Percentiles rank a stretch among this genome's conserved stretches.
These are phyloP conservation scores for Priocnemis perturbator DNA, from an alignment of 2,888 invertebrate genomes.

Conservation along the genomic window DNA sequence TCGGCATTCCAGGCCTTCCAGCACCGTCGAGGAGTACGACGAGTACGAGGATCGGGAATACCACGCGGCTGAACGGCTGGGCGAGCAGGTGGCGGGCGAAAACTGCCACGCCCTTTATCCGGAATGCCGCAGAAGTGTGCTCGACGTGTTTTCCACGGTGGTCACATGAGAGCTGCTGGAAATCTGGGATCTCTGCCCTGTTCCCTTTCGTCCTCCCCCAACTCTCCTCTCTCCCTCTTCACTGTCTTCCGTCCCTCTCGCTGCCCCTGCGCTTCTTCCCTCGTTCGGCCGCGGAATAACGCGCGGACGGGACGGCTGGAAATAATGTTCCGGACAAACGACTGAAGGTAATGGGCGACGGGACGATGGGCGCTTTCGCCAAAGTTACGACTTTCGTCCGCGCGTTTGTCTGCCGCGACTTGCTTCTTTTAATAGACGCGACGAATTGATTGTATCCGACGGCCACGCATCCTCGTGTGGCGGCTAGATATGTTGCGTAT, in stretches of 20 bases:
- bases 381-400: not conserved
- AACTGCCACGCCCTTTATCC: constrained; percentile 80
- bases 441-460: too few species aligned
- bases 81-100: constrained; percentile 75
- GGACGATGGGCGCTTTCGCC: too few species aligned
- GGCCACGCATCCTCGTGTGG: too few species aligned
- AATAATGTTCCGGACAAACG: too few species aligned
- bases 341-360: too few species aligned
- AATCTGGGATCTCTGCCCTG: constrained; percentile 25
- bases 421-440: too few species aligned
- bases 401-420: not conserved
- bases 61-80: constrained; percentile 83
- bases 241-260: constrained; percentile 9
- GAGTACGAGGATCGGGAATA: constrained; percentile 84
- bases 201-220: not conserved
- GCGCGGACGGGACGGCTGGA: not conserved
- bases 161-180: constrained; percentile 33
- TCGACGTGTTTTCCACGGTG: constrained; percentile 77
- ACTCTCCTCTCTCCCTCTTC: not conserved
- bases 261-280: not conserved
- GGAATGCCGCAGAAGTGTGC: constrained; percentile 80
- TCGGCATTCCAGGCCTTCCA: constrained; percentile 78
- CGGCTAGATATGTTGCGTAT: too few species aligned
- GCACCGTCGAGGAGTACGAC: constrained; percentile 81
- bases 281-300: constrained; percentile 4